Conservation (phyloP, 2,113 vertebrate species). For the Tachycineta bicolor region DNA sequence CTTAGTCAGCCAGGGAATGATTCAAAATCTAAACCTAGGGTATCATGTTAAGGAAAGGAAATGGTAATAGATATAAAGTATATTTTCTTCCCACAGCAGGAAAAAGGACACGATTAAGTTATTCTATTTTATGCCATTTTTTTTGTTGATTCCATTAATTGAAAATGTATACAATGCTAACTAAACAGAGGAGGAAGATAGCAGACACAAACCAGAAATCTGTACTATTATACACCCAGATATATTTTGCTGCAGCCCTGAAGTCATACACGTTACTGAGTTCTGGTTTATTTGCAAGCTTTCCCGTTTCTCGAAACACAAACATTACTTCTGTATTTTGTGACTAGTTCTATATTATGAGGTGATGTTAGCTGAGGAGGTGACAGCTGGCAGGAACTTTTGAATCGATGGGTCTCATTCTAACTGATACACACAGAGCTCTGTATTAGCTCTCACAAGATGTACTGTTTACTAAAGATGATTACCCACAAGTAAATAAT, state of each 20-base stretch:
- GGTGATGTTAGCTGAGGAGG: background rate
- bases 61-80: background rate
- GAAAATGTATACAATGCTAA: background rate
- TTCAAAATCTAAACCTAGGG: background rate
- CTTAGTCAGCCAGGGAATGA: background rate
- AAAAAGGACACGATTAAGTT: background rate
- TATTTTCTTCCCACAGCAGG: background rate
- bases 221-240: background rate
- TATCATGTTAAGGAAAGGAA: background rate
- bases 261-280: background rate
- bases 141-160: background rate
- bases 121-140: background rate
- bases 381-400: conserved; percentile 25
- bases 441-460: conserved; percentile 55
- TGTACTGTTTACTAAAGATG: conserved; percentile 42
- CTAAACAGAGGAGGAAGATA: background rate
- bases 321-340: background rate
- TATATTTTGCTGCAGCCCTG: background rate
- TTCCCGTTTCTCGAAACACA: background rate
- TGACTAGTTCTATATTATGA: background rate
- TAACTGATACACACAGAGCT: conserved; percentile 9
- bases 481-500: conserved; percentile 63
- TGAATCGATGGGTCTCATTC: background rate
- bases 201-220: background rate
- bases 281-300: background rate